These are phyloP conservation scores for Thumatha senex DNA, from an alignment of 2,888 invertebrate species.

Conservation along the genomic window DNA sequence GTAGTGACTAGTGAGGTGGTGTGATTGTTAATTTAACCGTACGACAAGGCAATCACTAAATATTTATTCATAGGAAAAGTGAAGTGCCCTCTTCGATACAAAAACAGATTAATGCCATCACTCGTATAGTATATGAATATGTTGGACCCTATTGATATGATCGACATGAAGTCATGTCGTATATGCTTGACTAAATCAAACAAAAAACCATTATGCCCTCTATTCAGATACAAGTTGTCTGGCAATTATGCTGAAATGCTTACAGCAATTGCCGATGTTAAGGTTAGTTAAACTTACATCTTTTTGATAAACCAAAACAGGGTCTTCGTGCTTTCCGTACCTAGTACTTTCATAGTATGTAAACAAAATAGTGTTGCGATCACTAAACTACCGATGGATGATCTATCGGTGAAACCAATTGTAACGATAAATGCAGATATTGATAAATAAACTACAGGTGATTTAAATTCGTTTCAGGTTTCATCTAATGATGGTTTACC, in stretches of 20 bases:
- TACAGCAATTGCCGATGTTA: conserved; percentile 76
- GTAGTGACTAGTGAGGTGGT: conserved; percentile 37
- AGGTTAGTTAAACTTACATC: conserved; percentile 50
- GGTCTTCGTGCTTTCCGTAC: background rate
- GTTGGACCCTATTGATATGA: conserved; percentile 52
- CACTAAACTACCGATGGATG: background rate
- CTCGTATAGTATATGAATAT: conserved; percentile 55
- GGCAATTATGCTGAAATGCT: conserved; percentile 82
- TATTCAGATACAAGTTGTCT: conserved; percentile 75
- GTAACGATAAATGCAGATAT: too few species aligned
- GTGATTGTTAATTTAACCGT: conserved; percentile 23
- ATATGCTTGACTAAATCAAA: conserved; percentile 61
- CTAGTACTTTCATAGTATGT: background rate
- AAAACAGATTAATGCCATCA: conserved; percentile 47
- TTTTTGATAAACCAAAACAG: conserved; percentile 14
- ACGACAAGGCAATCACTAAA: conserved; percentile 30
- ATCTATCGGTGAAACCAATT: too few species aligned
- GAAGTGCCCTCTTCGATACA: conserved; percentile 43
- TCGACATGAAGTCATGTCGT: conserved; percentile 72
- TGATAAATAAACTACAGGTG: too few species aligned
- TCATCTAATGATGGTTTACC: conserved; percentile 75
- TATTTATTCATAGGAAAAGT: conserved; percentile 32
- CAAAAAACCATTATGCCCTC: conserved; percentile 71
- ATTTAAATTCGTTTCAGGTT: conserved; percentile 46
- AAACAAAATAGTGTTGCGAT: background rate